Percentiles rank a stretch among this genome's conserved stretches.
These are phyloP conservation scores for Platalea minor DNA, from an alignment of 2,797 vertebrate species.

Conservation along the genomic window DNA sequence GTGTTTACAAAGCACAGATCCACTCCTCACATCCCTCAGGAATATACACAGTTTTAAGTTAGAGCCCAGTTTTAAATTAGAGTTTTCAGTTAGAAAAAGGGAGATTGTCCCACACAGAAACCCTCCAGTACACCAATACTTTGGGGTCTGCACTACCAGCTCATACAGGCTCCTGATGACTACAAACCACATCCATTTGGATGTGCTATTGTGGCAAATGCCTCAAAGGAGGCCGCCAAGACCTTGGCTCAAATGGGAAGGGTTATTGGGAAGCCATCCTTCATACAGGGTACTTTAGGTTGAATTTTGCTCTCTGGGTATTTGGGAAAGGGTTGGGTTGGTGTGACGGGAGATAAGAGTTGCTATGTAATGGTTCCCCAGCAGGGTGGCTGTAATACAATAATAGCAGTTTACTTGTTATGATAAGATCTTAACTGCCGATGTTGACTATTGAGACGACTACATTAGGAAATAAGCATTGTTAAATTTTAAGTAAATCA, in stretches of 20 bases:
- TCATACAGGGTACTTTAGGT: neutral
- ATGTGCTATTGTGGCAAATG: neutral
- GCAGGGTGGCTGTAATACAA: neutral
- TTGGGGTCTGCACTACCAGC: neutral
- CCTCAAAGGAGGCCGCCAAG: neutral
- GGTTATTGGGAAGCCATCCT: neutral
- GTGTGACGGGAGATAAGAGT: neutral
- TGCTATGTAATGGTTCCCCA: neutral
- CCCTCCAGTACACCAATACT: fast-evolving
- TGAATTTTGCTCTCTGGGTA: neutral
- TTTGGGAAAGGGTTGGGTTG: neutral
- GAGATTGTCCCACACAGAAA: neutral
- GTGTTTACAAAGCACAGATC: neutral
- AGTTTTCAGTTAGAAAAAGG: neutral
- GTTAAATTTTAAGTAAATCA: neutral
- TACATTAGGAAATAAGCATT: neutral
- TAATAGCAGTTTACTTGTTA: neutral
- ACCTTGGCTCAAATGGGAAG: neutral
- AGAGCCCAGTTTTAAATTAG: neutral
- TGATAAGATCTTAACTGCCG: neutral
- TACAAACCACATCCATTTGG: neutral
- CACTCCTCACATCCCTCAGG: neutral
- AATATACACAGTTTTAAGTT: neutral
- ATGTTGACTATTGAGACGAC: neutral
- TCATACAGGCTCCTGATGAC: neutral